Conservation (phyloP, 64 coral and sea anemone species). For the Pocillopora verrucosa region DNA sequence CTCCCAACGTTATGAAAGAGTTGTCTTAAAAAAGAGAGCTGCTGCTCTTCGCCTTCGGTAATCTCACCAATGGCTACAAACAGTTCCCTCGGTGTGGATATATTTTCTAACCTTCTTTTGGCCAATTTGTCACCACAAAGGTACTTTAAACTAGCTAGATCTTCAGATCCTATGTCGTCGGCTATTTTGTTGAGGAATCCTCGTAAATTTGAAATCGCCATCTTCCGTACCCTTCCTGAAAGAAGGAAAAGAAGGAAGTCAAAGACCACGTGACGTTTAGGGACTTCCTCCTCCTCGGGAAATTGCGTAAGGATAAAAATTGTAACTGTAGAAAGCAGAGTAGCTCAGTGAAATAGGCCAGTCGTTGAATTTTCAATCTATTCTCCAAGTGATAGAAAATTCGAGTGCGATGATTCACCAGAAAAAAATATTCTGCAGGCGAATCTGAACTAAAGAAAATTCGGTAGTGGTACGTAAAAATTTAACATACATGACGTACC, state of each 20-base stretch:
- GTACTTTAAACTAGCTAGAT: neutral
- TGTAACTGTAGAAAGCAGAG: too few relatives aligned
- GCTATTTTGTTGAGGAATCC: neutral
- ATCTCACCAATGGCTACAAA: neutral
- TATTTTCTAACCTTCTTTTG: constrained; percentile 1
- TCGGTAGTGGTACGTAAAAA: too few relatives aligned
- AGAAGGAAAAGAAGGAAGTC: neutral
- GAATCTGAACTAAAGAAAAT: too few relatives aligned
- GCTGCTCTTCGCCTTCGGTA: neutral
- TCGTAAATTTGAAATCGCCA: neutral
- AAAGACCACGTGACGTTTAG: neutral
- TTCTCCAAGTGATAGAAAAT: too few relatives aligned
- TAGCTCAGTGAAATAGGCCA: too few relatives aligned
- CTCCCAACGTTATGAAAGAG: neutral
- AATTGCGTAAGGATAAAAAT: too few relatives aligned
- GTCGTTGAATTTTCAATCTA: too few relatives aligned
- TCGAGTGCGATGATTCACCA: too few relatives aligned
- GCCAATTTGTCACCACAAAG: neutral
- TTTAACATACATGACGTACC: too few relatives aligned
- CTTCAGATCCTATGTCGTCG: neutral
- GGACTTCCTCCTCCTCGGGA: neutral
- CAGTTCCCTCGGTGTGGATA: neutral
- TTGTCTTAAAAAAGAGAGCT: neutral
- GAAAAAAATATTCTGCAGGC: too few relatives aligned
- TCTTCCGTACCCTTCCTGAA: neutral